Evolutionary conservation across 1,140 invertebrate species (phyloP).

Genomic region (Calosoma granatense): DNA sequence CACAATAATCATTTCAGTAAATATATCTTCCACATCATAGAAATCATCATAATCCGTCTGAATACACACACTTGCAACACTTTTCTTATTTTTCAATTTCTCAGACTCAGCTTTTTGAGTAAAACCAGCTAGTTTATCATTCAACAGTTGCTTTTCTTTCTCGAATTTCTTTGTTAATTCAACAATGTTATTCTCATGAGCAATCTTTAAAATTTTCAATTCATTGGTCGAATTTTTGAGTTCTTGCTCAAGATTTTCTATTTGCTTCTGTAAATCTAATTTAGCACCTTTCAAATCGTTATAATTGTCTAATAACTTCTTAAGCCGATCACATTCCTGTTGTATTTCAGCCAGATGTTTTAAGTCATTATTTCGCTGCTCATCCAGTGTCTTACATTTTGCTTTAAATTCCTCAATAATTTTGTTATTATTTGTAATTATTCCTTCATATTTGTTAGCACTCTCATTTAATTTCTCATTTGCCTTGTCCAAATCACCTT

Average conservation of each 20-base stretch:
- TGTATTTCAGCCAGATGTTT: neutral
- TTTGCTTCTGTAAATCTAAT: neutral
- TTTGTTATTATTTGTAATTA: neutral
- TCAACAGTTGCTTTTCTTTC: neutral
- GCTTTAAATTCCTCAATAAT: neutral
- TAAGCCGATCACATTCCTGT: neutral
- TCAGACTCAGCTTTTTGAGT: no score
- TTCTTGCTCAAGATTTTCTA: neutral
- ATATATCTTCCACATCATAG: neutral
- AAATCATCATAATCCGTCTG: neutral
- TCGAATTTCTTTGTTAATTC: neutral
- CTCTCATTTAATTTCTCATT: neutral
- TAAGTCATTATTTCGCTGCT: neutral
- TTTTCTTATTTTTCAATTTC: neutral
- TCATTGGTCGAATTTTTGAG: neutral
- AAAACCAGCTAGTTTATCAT: neutral
- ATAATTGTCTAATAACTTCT: neutral
- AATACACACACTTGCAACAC: neutral
- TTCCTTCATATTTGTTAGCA: neutral
- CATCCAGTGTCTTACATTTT: neutral
- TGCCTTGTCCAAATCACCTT: neutral
- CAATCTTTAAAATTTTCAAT: neutral
- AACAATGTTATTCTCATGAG: neutral
- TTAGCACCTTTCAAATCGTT: neutral
- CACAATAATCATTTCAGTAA: neutral